Evolutionary conservation across 2,888 invertebrate species (phyloP).

Genomic region (Thereva nobilitata): DNA sequence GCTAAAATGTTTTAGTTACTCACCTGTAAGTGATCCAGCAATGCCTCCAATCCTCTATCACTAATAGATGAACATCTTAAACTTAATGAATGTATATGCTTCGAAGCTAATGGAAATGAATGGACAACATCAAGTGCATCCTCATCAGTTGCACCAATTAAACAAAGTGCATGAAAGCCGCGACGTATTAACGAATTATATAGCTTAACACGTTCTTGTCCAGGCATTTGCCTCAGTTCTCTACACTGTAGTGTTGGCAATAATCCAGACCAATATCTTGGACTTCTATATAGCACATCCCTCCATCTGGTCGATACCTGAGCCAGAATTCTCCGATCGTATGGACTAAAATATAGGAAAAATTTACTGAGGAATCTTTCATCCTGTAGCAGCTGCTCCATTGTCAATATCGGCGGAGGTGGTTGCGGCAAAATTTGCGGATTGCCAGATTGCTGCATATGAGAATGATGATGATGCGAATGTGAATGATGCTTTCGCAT

Average conservation of each 20-base stretch:
- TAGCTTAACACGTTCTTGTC: slow-evolving; percentile 65
- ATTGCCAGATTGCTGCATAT: slow-evolving; percentile 51
- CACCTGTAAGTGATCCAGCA: slow-evolving; percentile 87
- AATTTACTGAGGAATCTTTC: slow-evolving; percentile 83
- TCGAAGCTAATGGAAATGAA: slow-evolving; percentile 79
- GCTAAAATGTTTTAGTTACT: slow-evolving; percentile 42
- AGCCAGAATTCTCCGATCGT: slow-evolving; percentile 78
- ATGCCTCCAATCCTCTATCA: slow-evolving; percentile 85
- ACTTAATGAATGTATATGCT: slow-evolving; percentile 82
- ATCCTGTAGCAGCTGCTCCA: slow-evolving; percentile 79
- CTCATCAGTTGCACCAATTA: slow-evolving; percentile 86
- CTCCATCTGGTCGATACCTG: slow-evolving; percentile 88
- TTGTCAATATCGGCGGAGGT: slow-evolving; percentile 65
- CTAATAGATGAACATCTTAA: slow-evolving; percentile 88
- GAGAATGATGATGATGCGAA: slow-evolving; percentile 53
- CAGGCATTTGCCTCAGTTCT: slow-evolving; percentile 69
- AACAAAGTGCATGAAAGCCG: slow-evolving; percentile 82
- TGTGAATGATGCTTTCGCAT: slow-evolving; percentile 56
- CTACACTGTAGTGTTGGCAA: slow-evolving; percentile 85
- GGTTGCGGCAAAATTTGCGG: slow-evolving; percentile 56
- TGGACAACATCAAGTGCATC: slow-evolving; percentile 87
- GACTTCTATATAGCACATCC: slow-evolving; percentile 83
- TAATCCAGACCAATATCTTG: slow-evolving; percentile 85
- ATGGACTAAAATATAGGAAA: slow-evolving; percentile 79
- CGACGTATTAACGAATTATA: slow-evolving; percentile 82